Conservation (phyloP, 2,113 vertebrate genomes). For the Hoplias malabaricus region DNA sequence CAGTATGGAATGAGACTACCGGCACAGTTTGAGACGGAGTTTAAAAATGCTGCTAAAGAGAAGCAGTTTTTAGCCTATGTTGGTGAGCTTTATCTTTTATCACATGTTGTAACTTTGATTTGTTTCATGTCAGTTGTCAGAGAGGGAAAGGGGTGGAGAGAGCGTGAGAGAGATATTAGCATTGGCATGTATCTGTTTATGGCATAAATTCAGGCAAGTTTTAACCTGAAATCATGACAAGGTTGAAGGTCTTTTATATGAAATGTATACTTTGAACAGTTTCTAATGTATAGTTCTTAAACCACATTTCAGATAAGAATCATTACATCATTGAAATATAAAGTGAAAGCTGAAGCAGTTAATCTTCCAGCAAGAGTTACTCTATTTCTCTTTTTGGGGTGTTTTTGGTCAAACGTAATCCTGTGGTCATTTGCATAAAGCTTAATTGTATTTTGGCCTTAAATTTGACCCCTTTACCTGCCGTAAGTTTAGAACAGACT, state of each 20-base stretch:
- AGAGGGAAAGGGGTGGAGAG: background rate
- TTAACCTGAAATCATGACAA: background rate
- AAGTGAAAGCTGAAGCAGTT: background rate
- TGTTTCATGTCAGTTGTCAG: background rate
- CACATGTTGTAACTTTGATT: background rate
- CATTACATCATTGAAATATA: background rate
- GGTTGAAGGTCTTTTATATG: no score
- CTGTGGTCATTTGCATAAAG: no score
- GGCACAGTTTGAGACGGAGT: conserved; percentile 29
- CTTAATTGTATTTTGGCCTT: no score
- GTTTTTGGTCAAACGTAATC: background rate
- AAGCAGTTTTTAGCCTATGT: conserved; percentile 30
- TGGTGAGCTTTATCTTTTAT: conserved; percentile 39
- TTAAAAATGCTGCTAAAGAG: conserved; percentile 20
- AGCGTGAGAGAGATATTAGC: background rate
- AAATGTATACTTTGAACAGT: no score
- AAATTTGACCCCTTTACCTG: no score
- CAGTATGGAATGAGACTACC: conserved; percentile 43
- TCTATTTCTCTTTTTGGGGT: background rate
- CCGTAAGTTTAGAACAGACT: no score
- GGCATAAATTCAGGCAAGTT: background rate
- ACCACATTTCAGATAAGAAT: no score
- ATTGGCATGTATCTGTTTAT: background rate
- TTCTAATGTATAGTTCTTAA: no score
- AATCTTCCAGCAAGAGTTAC: background rate